Base-by-base conservation (phyloP, 2,888 invertebrate species). In the Macrosiphum euphorbiae region DNA sequence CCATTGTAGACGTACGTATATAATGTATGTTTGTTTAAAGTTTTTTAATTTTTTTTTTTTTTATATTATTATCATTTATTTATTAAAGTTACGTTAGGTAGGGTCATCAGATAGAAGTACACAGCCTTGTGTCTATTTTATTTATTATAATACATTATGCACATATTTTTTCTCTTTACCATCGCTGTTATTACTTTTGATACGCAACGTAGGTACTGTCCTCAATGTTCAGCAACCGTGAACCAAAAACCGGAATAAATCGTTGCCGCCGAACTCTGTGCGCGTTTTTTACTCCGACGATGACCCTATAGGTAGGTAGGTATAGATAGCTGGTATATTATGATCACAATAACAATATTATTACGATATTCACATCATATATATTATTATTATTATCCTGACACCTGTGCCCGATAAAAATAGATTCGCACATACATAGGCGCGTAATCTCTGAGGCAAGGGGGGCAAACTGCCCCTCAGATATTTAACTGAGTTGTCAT, bases 211-310 rank as follows among this genome's bases (percentile, higher is more conserved):
- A 55, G 78, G n/a, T 55, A 90, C 90, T 94, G 94, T 94, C 94
- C 94, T 94, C 94, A 94, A 94, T 94, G 94, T 90, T 94, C 94
- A 94, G 94, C 94, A 94, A 94, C 94, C 94, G 94, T 94, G 94
- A 94, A 94, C 94, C 94, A 94, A 90, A 94, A 94, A 94, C 94
- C 90, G 94, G 94, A 94, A 94, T 94, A 67, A 94, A 94, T 90
- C 90, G 93, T 84, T 89, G 93, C 89, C 55, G 55, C 78, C 84
- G 88, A 84, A 84, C 84, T 47, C 47, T 78, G 24, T 78, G 52
- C 52, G 85, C 11, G 55, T 86, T 41, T 50, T 90, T n/a, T 52
- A n/a, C 67, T 87, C 67, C 44, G 35, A 78, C 88, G 88, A 92
- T 92, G 92, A 88, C 92, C 87, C 92, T 92, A 67, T 88, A 67